A percentile compares a stretch with the other conserved stretches of the same genome.
Evolutionary conservation across 2,113 vertebrate species (phyloP).

Genomic region (Rynchops niger): DNA sequence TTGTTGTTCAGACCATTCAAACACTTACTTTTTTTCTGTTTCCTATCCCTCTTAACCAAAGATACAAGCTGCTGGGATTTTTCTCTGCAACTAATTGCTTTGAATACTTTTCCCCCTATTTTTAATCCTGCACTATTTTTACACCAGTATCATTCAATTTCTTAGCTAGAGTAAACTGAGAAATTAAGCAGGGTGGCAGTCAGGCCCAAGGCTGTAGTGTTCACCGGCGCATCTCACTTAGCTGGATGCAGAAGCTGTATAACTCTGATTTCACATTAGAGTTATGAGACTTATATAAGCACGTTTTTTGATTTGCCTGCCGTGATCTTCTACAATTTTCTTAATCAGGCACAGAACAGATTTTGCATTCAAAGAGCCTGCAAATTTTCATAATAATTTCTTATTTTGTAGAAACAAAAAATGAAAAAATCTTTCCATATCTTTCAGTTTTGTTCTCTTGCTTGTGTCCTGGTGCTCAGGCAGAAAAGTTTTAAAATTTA

Average conservation of each 20-base stretch:
- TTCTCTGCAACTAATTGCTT: not conserved
- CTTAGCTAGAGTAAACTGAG: not conserved
- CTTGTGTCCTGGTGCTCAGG: not conserved
- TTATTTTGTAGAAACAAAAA: not conserved
- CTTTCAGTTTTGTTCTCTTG: not conserved
- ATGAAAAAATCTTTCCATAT: not conserved
- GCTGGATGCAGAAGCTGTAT: not conserved
- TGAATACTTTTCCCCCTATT: not conserved
- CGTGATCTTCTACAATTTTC: not conserved
- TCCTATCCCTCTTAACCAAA: not conserved
- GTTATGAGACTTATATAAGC: not conserved
- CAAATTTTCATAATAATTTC: not conserved
- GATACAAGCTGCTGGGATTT: not conserved
- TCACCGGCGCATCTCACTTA: not conserved
- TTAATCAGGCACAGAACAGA: not conserved
- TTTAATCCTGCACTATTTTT: not conserved
- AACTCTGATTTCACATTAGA: not conserved
- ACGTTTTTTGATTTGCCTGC: accelerated
- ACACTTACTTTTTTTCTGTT: not conserved
- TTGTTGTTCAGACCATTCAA: not conserved
- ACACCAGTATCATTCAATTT: not conserved
- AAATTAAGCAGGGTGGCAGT: not conserved
- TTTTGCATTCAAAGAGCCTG: not conserved
- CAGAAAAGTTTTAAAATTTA: not conserved
- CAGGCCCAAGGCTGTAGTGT: not conserved